These are phyloP conservation scores for Diachasma alloeum DNA, from an alignment of 1,140 invertebrate species.

Conservation along the genomic window DNA sequence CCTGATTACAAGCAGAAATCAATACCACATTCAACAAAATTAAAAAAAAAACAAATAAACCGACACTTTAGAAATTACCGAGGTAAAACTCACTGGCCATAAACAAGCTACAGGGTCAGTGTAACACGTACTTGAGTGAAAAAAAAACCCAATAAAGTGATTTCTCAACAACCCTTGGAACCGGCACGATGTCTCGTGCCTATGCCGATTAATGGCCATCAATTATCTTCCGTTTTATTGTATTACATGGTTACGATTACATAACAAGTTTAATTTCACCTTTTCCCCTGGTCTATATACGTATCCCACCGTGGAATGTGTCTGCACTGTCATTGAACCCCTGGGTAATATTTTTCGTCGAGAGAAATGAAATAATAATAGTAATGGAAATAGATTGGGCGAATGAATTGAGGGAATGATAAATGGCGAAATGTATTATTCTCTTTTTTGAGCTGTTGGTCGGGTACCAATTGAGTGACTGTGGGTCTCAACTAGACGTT, in stretches of 20 bases:
- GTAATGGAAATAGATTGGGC: neutral
- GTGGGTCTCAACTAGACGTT: neutral
- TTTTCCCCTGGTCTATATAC: neutral
- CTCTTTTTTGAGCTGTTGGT: neutral
- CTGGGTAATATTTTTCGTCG: neutral
- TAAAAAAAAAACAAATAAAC: too few relatives aligned
- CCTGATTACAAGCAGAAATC: too few relatives aligned
- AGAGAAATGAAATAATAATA: neutral
- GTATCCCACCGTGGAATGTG: neutral
- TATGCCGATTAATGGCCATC: neutral
- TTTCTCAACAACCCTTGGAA: neutral
- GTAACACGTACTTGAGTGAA: neutral
- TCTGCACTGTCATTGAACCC: neutral
- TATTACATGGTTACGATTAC: neutral
- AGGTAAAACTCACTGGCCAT: neutral
- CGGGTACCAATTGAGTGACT: neutral
- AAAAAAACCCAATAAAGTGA: neutral
- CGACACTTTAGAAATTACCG: neutral
- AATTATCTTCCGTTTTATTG: neutral
- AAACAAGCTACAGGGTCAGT: neutral
- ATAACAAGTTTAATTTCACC: neutral
- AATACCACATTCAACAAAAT: too few relatives aligned
- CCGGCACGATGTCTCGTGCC: neutral
- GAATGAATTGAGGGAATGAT: neutral
- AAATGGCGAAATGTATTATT: neutral